These are phyloP conservation scores for Typhlichthys subterraneus DNA, from an alignment of 2,797 vertebrate genomes.

Conservation along the genomic window DNA sequence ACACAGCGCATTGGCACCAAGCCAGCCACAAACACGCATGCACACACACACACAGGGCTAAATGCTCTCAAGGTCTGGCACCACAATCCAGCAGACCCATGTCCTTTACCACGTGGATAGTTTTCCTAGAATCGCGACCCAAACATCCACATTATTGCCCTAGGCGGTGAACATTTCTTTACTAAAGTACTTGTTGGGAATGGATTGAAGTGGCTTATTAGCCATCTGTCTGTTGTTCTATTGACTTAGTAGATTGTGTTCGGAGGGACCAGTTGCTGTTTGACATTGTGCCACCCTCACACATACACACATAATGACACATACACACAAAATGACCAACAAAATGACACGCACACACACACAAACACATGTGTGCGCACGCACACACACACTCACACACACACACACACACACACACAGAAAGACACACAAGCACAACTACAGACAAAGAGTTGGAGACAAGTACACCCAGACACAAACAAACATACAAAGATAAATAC, in stretches of 20 bases:
- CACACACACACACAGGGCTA: slow-evolving; percentile 28
- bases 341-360: neutral
- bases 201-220: slow-evolving; percentile 32
- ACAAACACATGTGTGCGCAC: too few relatives aligned
- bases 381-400: neutral
- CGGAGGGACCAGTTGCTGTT: slow-evolving; percentile 27
- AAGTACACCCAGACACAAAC: neutral
- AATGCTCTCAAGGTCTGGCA: slow-evolving; percentile 28
- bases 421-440: neutral
- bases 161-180: slow-evolving; percentile 27
- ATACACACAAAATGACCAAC: neutral
- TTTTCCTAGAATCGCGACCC: slow-evolving; percentile 40
- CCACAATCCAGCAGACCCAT: slow-evolving; percentile 30
- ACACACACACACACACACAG: neutral
- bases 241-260: slow-evolving; percentile 35
- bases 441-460: neutral
- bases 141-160: slow-evolving; percentile 29
- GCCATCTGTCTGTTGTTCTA: slow-evolving; percentile 42
- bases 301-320: neutral
- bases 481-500: neutral
- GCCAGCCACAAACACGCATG: neutral
- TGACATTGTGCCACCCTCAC: neutral
- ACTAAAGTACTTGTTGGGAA: slow-evolving; percentile 14
- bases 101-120: slow-evolving; percentile 38
- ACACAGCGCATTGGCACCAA: neutral